Percentiles rank a stretch among this genome's conserved stretches.
Evolutionary conservation across 2,888 invertebrate species (phyloP).

Genomic region (Priocnemis perturbator): DNA sequence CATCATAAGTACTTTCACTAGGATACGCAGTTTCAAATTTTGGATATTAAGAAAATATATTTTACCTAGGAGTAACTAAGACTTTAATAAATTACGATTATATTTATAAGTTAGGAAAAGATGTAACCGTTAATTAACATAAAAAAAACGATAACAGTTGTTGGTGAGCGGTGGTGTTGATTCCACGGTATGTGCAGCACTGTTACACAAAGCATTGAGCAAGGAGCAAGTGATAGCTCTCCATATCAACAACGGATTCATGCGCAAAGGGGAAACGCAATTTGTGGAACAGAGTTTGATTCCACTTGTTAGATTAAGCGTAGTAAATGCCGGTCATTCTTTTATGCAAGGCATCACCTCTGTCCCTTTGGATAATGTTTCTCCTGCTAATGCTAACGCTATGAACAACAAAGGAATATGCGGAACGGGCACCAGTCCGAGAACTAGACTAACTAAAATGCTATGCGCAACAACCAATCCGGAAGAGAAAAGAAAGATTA

Average conservation of each 20-base stretch:
- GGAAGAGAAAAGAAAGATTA: constrained; percentile 98
- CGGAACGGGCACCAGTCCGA: constrained; percentile 65
- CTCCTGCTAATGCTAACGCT: constrained; percentile 60
- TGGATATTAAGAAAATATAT: too few relatives aligned
- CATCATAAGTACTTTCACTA: neutral
- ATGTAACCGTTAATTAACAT: constrained; percentile 26
- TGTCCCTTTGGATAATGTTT: constrained; percentile 78
- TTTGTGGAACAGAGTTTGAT: constrained; percentile 90
- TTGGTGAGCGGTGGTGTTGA: constrained; percentile 98
- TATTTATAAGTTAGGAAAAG: constrained; percentile 13
- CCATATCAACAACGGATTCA: constrained; percentile 99
- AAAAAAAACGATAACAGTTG: constrained; percentile 78
- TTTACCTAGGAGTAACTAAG: constrained; percentile 20
- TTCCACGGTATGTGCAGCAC: constrained; percentile 98
- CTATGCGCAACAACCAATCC: constrained; percentile 92
- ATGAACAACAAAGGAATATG: constrained; percentile 74
- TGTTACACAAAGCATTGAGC: constrained; percentile 92
- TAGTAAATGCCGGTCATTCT: constrained; percentile 83
- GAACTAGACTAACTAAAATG: constrained; percentile 86
- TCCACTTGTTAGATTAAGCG: constrained; percentile 87
- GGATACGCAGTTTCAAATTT: neutral
- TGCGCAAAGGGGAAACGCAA: constrained; percentile 96
- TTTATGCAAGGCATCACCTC: constrained; percentile 90
- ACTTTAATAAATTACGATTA: constrained; percentile 2
- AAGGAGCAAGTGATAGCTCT: constrained; percentile 95